Conservation (phyloP, 2,113 vertebrate species). For the Tenebrosternarchus preto region DNA sequence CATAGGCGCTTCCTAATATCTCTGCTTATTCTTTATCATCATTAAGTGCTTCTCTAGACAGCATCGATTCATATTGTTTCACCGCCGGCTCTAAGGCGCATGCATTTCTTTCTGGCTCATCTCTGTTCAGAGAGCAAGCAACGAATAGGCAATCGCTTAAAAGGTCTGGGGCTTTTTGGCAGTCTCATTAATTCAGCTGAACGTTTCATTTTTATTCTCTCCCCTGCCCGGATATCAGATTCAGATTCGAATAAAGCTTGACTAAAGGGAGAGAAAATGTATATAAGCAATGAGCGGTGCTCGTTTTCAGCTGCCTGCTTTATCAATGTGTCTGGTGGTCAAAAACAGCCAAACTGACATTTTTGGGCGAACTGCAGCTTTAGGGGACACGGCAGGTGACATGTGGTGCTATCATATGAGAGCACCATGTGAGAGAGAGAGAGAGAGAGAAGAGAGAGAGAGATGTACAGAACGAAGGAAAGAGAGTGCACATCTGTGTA, state of each 20-base stretch:
- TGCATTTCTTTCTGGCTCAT: slow-evolving; percentile 6
- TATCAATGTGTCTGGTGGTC: neutral
- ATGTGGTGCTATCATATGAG: neutral
- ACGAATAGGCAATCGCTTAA: slow-evolving; percentile 45
- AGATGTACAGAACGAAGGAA: neutral
- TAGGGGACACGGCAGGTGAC: neutral
- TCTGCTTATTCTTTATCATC: slow-evolving; percentile 35
- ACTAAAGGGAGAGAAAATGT: slow-evolving; percentile 16
- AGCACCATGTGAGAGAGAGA: neutral
- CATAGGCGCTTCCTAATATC: slow-evolving; percentile 1
- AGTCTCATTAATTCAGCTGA: slow-evolving; percentile 45
- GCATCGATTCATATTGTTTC: slow-evolving; percentile 49
- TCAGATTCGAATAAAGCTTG: slow-evolving; percentile 15
- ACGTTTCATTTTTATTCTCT: slow-evolving; percentile 42
- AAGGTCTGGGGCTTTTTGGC: slow-evolving; percentile 43
- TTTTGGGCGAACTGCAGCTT: neutral
- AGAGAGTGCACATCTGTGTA: neutral
- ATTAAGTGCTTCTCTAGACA: slow-evolving; percentile 33
- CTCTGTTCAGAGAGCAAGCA: slow-evolving; percentile 34
- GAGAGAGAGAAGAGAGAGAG: neutral
- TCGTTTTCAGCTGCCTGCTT: neutral
- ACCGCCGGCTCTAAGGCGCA: slow-evolving; percentile 27
- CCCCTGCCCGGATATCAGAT: slow-evolving; percentile 31
- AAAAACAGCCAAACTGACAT: neutral
- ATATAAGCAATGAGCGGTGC: neutral